A percentile compares a stretch with the other conserved stretches of the same genome.
Evolutionary conservation across 2,113 vertebrate species (phyloP).

Genomic region (Myotis yumanensis): DNA sequence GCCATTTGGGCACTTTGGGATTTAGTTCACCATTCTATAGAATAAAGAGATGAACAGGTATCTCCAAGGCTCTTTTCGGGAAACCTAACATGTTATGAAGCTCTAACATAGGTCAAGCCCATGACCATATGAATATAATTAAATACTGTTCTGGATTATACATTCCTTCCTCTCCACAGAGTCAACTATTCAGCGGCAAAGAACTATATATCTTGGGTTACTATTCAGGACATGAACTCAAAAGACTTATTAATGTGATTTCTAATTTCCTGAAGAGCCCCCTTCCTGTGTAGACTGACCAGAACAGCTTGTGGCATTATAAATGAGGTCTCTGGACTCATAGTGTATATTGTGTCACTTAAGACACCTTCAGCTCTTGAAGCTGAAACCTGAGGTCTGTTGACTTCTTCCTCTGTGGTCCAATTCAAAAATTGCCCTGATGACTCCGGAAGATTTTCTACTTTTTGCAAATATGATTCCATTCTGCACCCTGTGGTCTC

Average conservation of each 20-base stretch:
- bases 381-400: conserved; percentile 17
- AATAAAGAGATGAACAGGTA: not conserved
- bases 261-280: not conserved
- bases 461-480: conserved; percentile 22
- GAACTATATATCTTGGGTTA: not conserved
- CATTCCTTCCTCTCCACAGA: not conserved
- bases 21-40: not conserved
- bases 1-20: not conserved
- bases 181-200: not conserved
- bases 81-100: not conserved
- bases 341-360: not conserved
- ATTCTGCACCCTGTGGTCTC: conserved; percentile 42
- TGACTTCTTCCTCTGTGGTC: not conserved
- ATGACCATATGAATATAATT: not conserved
- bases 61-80: not conserved
- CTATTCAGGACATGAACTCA: not conserved
- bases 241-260: not conserved
- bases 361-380: not conserved
- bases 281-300: not conserved
- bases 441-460: conserved; percentile 40
- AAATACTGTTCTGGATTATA: not conserved
- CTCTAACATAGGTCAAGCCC: not conserved
- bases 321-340: conserved; percentile 18
- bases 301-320: not conserved
- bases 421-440: conserved; percentile 46